Evolutionary conservation across 2,888 invertebrate genomes (phyloP), one percentile per base, ranked within the genome.

Genomic region (Halictus ligatus): DNA sequence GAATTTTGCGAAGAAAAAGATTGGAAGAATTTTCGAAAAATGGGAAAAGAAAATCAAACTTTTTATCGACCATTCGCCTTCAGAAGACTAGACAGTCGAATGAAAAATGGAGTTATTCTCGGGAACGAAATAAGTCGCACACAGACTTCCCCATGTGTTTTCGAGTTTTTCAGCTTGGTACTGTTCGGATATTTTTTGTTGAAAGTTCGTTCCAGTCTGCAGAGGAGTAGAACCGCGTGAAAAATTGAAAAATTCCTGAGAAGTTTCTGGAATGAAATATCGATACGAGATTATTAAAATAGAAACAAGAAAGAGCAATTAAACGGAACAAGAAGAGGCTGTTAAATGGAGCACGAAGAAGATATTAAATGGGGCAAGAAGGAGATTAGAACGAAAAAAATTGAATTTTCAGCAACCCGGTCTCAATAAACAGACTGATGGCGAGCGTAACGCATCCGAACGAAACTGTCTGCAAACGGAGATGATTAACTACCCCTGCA

Each of bases 401-500:
- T 13, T 4, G 1, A 25, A 5, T 13, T 60, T 60, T 25, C 3
- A 25, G 12, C 5, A 25, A 60, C 12, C n/a, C 5, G n/a, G 60
- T 25, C 25, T 25, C 25, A 10, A 25, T 60, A 25, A 60, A 60
- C 13, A 25, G 25, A 13, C 25, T 6, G 13, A 60, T 21, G 54
- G 54, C 21, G 10, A 54, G 54, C 54, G 21, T 21, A 80, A 80
- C 40, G 80, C 76, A 71, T 83, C 46, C 80, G 46, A 80, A 80
- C 78, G 79, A 86, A 89, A 89, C 88, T 89, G 84, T 88, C 87
- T 83, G 77, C 89, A 88, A 86, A 79, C 69, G 64, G 74, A 81
- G 87, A 90, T 90, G 87, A 90, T 90, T 88, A 90, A 90, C 87
- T 90, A 73, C 84, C 76, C 64, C 78, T 67, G 83, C 64, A 77